A percentile compares a stretch with the other conserved stretches of the same genome.
Conservation (phyloP, 35 echinoderm and acorn worm species). For the Amphiura filiformis region DNA sequence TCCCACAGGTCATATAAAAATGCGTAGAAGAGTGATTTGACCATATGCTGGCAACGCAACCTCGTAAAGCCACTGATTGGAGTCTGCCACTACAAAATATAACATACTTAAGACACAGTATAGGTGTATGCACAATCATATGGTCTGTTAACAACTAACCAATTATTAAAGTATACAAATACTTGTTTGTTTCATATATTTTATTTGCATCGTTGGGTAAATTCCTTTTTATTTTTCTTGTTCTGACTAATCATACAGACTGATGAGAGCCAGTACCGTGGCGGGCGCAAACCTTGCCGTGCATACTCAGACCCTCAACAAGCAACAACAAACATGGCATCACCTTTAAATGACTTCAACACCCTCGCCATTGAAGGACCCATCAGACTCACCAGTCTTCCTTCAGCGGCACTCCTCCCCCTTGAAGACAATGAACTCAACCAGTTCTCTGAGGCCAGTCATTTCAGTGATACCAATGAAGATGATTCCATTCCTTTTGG, state of each 20-base stretch:
- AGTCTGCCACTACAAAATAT: no score
- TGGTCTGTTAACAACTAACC: no score
- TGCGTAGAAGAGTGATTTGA: no score
- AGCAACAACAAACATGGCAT: conserved; percentile 36
- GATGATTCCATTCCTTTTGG: not conserved
- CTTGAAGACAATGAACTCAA: conserved; percentile 22
- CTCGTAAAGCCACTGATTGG: no score
- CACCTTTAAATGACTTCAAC: conserved; percentile 2
- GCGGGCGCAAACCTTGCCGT: conserved; percentile 29
- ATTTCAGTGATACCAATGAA: not conserved
- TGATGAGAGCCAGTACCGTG: conserved; percentile 86
- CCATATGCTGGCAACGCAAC: no score
- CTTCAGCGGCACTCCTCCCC: not conserved
- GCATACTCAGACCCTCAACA: conserved; percentile 51
- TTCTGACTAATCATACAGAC: no score
- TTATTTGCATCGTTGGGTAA: no score
- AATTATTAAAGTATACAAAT: no score
- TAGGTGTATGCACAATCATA: no score
- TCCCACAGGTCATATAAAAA: no score
- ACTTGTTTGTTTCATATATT: no score
- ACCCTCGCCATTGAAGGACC: conserved; percentile 29
- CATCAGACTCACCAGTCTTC: not conserved
- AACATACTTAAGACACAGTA: no score
- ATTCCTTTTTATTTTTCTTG: not conserved
- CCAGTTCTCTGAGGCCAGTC: not conserved